These are phyloP conservation scores for Cylloceria caligata DNA, from an alignment of 2,888 invertebrate genomes.

Conservation along the genomic window DNA sequence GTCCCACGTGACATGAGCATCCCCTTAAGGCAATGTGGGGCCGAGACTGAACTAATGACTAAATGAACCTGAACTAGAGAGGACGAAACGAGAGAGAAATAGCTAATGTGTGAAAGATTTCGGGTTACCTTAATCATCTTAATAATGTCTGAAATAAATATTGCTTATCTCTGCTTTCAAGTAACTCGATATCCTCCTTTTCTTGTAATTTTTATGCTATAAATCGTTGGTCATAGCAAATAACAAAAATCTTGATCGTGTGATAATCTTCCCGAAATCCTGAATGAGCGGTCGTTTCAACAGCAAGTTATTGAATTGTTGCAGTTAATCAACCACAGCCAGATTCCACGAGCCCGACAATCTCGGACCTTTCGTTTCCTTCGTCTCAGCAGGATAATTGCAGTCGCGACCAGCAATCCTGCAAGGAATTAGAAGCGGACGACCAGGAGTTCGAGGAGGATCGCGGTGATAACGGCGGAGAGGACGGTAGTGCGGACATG, in stretches of 20 bases:
- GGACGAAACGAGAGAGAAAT: too few species aligned
- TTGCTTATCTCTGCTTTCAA: not conserved
- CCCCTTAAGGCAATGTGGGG: too few species aligned
- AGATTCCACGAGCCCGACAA: slow-evolving; percentile 94
- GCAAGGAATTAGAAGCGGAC: slow-evolving; percentile 83
- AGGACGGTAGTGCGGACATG: slow-evolving; percentile 84
- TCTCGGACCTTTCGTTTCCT: slow-evolving; percentile 88
- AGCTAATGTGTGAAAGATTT: too few species aligned
- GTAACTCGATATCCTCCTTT: not conserved
- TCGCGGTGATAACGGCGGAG: slow-evolving; percentile 85
- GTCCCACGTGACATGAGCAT: too few species aligned
- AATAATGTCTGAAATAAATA: not conserved
- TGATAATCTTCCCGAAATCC: not conserved
- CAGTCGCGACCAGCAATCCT: slow-evolving; percentile 77
- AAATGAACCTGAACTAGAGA: too few species aligned
- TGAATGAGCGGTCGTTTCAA: slow-evolving; percentile 73
- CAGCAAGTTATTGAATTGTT: slow-evolving; percentile 36
- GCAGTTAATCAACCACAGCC: slow-evolving; percentile 87
- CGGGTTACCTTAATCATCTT: too few species aligned
- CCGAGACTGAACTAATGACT: too few species aligned
- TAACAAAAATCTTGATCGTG: not conserved
- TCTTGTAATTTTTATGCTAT: not conserved
- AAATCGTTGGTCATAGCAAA: not conserved
- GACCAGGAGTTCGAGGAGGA: slow-evolving; percentile 84
- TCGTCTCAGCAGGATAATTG: slow-evolving; percentile 83